These are phyloP conservation scores for Latrodectus elegans DNA, from an alignment of 2,888 invertebrate species.

Conservation along the genomic window DNA sequence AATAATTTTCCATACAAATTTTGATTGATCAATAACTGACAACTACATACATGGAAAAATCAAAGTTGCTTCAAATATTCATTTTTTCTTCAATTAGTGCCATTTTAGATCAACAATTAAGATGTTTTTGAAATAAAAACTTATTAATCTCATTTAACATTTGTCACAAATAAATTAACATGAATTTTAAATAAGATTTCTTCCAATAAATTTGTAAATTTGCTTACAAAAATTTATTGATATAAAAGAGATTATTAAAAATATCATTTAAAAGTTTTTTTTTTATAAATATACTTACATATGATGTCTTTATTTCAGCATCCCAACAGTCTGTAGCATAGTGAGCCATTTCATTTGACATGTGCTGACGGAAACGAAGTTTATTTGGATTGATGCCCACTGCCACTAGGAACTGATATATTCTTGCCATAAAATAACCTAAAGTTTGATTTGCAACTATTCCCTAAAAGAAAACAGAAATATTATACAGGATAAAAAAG, in stretches of 20 bases:
- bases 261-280: background rate
- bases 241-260: background rate
- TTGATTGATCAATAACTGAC: too few species aligned
- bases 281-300: slow-evolving; percentile 78
- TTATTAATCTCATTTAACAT: too few species aligned
- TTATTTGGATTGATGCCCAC: slow-evolving; percentile 89
- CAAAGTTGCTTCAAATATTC: too few species aligned
- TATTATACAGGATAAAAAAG: background rate
- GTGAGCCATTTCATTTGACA: slow-evolving; percentile 99
- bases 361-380: slow-evolving; percentile 96
- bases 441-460: slow-evolving; percentile 97
- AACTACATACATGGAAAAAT: too few species aligned
- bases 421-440: slow-evolving; percentile 97
- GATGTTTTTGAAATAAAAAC: too few species aligned
- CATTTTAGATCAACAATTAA: too few species aligned
- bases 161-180: too few species aligned
- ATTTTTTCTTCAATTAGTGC: too few species aligned
- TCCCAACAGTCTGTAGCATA: slow-evolving; percentile 99
- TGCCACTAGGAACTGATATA: slow-evolving; percentile 89
- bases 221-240: background rate
- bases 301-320: slow-evolving; percentile 97
- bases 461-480: slow-evolving; percentile 76
- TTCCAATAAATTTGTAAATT: background rate
- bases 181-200: background rate
- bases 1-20: too few species aligned